These are phyloP conservation scores for Chydorus sphaericus DNA, from an alignment of 2,888 invertebrate genomes.

Conservation along the genomic window DNA sequence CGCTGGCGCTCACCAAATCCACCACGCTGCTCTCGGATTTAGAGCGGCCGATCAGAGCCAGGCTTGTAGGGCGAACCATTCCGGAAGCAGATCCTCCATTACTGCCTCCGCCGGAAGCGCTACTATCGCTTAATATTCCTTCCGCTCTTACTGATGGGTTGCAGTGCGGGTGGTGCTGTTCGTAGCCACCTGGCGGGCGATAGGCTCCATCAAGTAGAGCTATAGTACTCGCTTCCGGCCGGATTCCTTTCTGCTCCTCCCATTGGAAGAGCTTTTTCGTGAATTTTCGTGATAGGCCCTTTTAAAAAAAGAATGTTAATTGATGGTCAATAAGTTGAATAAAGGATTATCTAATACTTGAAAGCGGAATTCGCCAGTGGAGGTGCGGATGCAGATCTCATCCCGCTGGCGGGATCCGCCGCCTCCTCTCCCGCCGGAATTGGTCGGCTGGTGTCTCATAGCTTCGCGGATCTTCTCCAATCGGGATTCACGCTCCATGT, in stretches of 20 bases:
- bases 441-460: conserved; percentile 31
- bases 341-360: no score
- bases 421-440: no score
- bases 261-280: conserved; percentile 80
- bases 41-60: conserved; percentile 28
- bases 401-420: conserved; percentile 30
- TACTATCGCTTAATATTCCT: no score
- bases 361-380: conserved; percentile 68
- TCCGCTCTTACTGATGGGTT: no score
- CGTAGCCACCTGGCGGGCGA: neutral
- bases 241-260: conserved; percentile 67
- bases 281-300: conserved; percentile 74
- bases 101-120: neutral
- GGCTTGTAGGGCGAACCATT: conserved; percentile 9
- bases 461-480: conserved; percentile 42
- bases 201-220: conserved; percentile 49
- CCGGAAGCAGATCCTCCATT: neutral
- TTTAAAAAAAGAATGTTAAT: no score
- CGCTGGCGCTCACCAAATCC: conserved; percentile 23
- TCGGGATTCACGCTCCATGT: conserved; percentile 47
- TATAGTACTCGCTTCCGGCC: conserved; percentile 70
- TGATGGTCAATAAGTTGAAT: no score
- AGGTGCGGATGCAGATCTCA: conserved; percentile 66
- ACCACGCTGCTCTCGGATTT: conserved; percentile 64
- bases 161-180: neutral